Conservation (phyloP, 2,113 vertebrate species). For the Procavia capensis region DNA sequence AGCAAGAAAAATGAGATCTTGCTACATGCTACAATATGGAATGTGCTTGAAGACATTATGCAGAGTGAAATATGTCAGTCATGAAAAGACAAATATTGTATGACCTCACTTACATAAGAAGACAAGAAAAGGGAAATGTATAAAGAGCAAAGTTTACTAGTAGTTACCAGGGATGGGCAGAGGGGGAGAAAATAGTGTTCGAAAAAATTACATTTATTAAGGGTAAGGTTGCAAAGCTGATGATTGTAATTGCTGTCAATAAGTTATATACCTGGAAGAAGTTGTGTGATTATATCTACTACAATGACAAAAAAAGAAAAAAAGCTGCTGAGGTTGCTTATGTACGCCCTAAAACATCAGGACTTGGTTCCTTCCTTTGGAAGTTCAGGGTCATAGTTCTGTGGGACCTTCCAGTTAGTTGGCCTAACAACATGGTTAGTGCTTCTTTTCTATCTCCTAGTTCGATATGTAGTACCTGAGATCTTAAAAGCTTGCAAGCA, state of each 20-base stretch:
- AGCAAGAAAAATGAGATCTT: background rate
- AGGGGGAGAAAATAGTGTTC: background rate
- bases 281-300: background rate
- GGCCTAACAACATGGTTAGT: background rate
- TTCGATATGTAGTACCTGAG: background rate
- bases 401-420: background rate
- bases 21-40: background rate
- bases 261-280: background rate
- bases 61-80: background rate
- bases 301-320: too few relatives aligned
- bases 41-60: background rate
- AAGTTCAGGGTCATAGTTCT: background rate
- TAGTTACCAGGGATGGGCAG: background rate
- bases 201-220: background rate
- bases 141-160: background rate
- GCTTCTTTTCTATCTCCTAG: background rate
- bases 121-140: background rate
- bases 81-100: background rate
- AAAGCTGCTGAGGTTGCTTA: background rate
- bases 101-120: background rate
- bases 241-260: background rate
- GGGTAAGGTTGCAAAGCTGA: background rate
- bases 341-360: background rate
- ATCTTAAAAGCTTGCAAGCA: background rate
- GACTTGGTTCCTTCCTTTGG: background rate